Evolutionary conservation across 1,140 invertebrate species (phyloP).

Genomic region (Bombus confusus): DNA sequence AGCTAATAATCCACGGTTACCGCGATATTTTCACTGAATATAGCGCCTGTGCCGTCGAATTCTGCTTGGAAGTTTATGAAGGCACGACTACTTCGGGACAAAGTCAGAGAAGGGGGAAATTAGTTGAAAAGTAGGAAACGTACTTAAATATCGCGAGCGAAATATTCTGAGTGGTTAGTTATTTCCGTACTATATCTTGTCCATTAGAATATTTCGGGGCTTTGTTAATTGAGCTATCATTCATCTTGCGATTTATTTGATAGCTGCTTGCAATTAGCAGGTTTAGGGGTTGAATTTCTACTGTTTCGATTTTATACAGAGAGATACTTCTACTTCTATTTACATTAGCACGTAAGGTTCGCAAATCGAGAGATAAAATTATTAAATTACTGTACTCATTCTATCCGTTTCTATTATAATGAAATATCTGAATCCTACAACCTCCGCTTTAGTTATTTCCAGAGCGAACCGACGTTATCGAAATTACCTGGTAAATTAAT

Average conservation of each 20-base stretch:
- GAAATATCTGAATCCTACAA: neutral
- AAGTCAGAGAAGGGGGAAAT: neutral
- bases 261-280: neutral
- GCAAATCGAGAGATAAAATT: neutral
- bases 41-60: neutral
- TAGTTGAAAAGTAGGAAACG: neutral
- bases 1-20: slow-evolving; percentile 71
- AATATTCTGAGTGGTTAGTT: neutral
- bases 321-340: too few relatives aligned
- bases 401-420: neutral
- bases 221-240: neutral
- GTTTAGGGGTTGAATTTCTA: neutral
- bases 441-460: neutral
- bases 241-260: neutral
- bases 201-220: neutral
- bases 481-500: neutral
- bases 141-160: neutral
- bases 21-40: neutral
- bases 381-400: too few relatives aligned
- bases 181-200: too few relatives aligned
- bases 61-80: neutral
- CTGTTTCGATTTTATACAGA: neutral
- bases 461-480: neutral
- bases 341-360: neutral
- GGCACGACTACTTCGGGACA: neutral